Evolutionary conservation across 2,113 vertebrate species (phyloP), one percentile per base, ranked within the genome.

Genomic region (Coregonus clupeaformis): DNA sequence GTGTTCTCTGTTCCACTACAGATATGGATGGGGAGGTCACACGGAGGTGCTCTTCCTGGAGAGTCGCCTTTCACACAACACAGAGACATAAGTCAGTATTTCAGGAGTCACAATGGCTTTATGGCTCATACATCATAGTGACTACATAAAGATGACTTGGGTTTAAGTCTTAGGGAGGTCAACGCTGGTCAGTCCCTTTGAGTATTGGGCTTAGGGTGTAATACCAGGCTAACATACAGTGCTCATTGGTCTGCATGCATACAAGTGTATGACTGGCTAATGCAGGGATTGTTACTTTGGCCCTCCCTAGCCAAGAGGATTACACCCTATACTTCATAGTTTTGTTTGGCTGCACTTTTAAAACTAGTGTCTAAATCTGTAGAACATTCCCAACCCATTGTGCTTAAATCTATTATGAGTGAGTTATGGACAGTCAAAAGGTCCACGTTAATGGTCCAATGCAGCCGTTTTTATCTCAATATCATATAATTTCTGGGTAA

Each of bases 1-100:
- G 64, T 69, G 63, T 27, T 52, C 73, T 29, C 63, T 76, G 64
- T 59, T 42, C 65, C 49, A 30, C 47, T 27, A n/a, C 59, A 47
- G 30, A 60, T 69, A 47, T 30, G 67, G 55, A 47, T 47, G 67
- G 14, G 32, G 66, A 62, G 71, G 69, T 71, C 52, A 68, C 25
- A 73, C 27, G 52, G 29, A 67, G 32, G 73, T 22, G n/a, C n/a
- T 69, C 42, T 49, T 49, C 67, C 22, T 4, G 20, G 67, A 69
- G 68, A 29, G 68, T 70, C 14, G 9, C 55, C 52, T 71, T 71
- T 29, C 69, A 24, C 27, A 27, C 24, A 64, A 13, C 29, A 32
- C 52, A 24, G 52, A 13, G 25, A 22, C 69, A 57, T 55, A 59
- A 11, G 69, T 27, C 69, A 22, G 52, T 36, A 22, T 71, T 30